These are phyloP conservation scores for Cyprinella venusta DNA, from an alignment of 2,797 vertebrate genomes.

Conservation along the genomic window DNA sequence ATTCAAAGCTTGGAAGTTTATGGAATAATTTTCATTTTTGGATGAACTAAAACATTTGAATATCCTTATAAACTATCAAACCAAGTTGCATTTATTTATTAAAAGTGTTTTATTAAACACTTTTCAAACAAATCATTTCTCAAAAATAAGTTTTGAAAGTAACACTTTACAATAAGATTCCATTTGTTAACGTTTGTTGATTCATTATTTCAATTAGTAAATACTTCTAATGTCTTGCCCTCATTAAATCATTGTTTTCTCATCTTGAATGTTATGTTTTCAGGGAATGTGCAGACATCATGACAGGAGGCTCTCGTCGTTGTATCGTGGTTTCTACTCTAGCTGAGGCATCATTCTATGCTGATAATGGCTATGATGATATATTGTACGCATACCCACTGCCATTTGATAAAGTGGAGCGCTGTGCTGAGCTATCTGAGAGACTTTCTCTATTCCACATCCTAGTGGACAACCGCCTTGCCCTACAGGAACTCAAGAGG, in stretches of 20 bases:
- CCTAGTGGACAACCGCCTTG: conserved; percentile 75
- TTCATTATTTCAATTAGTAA: neutral
- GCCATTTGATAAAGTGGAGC: conserved; percentile 79
- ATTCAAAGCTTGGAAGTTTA: neutral
- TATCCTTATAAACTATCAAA: neutral
- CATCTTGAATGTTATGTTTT: conserved; percentile 5
- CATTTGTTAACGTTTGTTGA: neutral
- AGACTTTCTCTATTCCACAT: conserved; percentile 79
- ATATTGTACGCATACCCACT: conserved; percentile 84
- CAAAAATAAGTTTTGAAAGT: neutral
- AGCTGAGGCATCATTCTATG: conserved; percentile 81
- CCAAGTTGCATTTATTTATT: neutral
- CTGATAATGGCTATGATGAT: conserved; percentile 83
- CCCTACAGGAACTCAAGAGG: conserved; percentile 72
- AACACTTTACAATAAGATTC: neutral
- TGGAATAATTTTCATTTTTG: neutral
- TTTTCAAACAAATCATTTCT: neutral
- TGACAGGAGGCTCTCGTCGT: conserved; percentile 76
- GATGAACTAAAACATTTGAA: neutral
- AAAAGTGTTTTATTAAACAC: too few species aligned
- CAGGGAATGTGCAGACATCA: conserved; percentile 82
- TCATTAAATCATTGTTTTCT: neutral
- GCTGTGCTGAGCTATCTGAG: conserved; percentile 76
- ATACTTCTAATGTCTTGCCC: neutral
- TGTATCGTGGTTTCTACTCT: conserved; percentile 84